A percentile compares a stretch with the other conserved stretches of the same genome.
Evolutionary conservation across 1,140 invertebrate genomes (phyloP).

Genomic region (Drosophila navojoa): DNA sequence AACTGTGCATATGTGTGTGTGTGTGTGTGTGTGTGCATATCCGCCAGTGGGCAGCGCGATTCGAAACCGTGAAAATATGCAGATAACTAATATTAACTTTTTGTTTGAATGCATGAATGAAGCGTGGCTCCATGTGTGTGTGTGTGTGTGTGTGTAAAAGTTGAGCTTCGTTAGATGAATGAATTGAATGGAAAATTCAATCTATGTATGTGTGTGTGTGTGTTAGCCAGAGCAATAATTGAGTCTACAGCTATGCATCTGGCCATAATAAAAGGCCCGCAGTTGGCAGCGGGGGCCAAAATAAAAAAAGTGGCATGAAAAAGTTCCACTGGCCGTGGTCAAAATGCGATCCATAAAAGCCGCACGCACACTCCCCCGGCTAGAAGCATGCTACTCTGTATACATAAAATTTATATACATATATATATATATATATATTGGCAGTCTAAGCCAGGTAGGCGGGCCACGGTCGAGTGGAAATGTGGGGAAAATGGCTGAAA

Average conservation of each 20-base stretch:
- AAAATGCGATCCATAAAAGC: conserved; percentile 54
- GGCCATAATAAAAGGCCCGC: conserved; percentile 21
- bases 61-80: conserved; percentile 80
- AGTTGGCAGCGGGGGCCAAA: conserved; percentile 9
- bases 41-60: conserved; percentile 73
- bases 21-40: conserved; percentile 47
- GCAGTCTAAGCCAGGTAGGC: conserved; percentile 3
- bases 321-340: conserved; percentile 34
- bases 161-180: conserved; percentile 55
- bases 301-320: conserved; percentile 11
- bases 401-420: neutral
- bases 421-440: neutral
- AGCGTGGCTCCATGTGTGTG: conserved; percentile 45
- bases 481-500: conserved; percentile 1
- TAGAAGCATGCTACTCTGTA: neutral
- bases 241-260: conserved; percentile 18
- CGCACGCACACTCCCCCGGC: conserved; percentile 45
- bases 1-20: conserved; percentile 11
- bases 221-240: conserved; percentile 63
- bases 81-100: conserved; percentile 82
- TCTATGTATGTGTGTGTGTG: conserved; percentile 31
- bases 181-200: conserved; percentile 49
- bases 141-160: conserved; percentile 29
- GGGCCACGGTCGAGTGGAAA: conserved; percentile 51
- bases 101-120: conserved; percentile 78